These are phyloP conservation scores for Valencia hispanica DNA, from an alignment of 2,797 vertebrate genomes.

Conservation along the genomic window DNA sequence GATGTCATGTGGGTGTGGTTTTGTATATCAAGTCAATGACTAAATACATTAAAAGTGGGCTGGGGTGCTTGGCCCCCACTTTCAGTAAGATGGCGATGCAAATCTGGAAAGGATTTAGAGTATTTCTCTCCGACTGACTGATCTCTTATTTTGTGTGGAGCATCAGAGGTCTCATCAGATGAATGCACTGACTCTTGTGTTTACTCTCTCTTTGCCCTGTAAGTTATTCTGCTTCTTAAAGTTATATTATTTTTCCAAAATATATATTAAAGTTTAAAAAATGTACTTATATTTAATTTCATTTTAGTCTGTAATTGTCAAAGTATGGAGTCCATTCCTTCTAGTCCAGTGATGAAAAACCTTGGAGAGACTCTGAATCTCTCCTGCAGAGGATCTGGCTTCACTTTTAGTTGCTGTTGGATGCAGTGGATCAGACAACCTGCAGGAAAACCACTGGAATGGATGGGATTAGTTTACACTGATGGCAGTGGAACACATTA, in stretches of 20 bases:
- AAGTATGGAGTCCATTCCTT: constrained; percentile 36
- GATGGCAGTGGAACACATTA: background rate
- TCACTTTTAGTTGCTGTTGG: constrained; percentile 15
- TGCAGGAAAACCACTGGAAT: constrained; percentile 30
- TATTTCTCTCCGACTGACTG: constrained; percentile 25
- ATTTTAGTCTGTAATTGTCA: constrained; percentile 28
- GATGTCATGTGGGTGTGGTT: background rate
- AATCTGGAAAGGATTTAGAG: constrained; percentile 12
- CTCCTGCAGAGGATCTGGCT: constrained; percentile 60
- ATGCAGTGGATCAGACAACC: constrained; percentile 45
- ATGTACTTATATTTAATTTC: background rate
- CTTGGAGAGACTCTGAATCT: constrained; percentile 52
- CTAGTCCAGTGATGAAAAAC: constrained; percentile 34
- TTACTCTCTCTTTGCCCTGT: constrained; percentile 32
- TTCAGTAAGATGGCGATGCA: constrained; percentile 8
- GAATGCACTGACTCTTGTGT: constrained; percentile 21
- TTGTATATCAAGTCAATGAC: background rate
- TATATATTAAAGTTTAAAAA: background rate
- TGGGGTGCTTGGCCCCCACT: constrained; percentile 5
- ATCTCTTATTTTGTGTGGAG: constrained; percentile 10
- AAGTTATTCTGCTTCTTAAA: constrained; percentile 4
- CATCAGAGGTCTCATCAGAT: constrained; percentile 34
- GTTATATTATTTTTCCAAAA: background rate
- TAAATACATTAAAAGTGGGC: background rate
- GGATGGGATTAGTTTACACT: background rate